phyloP scores from a whole-genome alignment of 2,113 vertebrate species.

The Coptodon rendalli region DNA sequence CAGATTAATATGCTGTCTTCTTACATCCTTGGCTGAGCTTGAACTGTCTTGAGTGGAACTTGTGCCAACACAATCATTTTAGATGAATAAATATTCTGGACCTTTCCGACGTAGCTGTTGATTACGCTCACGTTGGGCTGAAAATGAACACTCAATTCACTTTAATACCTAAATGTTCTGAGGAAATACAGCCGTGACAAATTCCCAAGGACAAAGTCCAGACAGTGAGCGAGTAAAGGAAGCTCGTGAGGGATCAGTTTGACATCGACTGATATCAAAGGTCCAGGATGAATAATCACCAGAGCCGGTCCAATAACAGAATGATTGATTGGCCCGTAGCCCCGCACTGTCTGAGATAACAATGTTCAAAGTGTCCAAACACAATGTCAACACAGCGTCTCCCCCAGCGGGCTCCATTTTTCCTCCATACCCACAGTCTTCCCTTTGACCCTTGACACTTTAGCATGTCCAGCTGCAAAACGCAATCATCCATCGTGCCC shows the following conservation, averaged over 20 bases:
- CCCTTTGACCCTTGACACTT: slow-evolving; percentile 45
- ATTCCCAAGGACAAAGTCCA: slow-evolving; percentile 18
- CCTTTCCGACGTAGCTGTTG: not conserved
- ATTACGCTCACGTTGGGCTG: not conserved
- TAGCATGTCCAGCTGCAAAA: slow-evolving; percentile 57
- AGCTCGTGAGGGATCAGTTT: slow-evolving; percentile 1
- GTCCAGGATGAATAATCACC: slow-evolving; percentile 62
- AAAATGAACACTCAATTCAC: not conserved
- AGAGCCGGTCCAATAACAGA: slow-evolving; percentile 54
- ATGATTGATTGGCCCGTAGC: slow-evolving; percentile 63
- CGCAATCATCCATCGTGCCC: slow-evolving; percentile 27
- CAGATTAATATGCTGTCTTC: slow-evolving; percentile 29
- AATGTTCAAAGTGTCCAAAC: slow-evolving; percentile 66
- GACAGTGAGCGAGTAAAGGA: not conserved
- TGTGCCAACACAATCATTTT: slow-evolving; percentile 38
- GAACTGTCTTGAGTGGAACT: slow-evolving; percentile 17
- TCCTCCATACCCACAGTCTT: slow-evolving; percentile 43
- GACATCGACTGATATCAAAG: slow-evolving; percentile 52
- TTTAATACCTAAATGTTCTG: slow-evolving; percentile 2
- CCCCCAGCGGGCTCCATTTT: slow-evolving; percentile 41
- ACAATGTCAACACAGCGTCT: slow-evolving; percentile 59
- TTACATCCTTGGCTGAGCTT: slow-evolving; percentile 19
- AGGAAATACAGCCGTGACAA: not conserved
- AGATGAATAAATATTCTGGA: slow-evolving; percentile 39
- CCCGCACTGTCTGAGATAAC: slow-evolving; percentile 67